Base-by-base conservation (phyloP, 92 coral and sea anemone species). In the Paramuricea clavata region DNA sequence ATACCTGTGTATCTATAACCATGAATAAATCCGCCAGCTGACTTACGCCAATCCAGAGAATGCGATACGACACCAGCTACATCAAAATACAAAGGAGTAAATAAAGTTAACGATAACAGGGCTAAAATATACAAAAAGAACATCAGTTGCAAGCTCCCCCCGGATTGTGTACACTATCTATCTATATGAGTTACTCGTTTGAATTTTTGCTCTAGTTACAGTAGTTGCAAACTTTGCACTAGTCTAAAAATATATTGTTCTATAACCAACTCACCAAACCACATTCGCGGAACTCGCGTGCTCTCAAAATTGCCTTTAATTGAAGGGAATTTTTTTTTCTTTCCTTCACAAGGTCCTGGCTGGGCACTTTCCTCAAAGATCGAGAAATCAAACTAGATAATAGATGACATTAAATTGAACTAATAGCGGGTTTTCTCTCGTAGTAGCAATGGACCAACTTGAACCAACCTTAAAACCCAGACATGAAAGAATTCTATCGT, bases 1-100 rank as follows among this genome's bases (percentile, higher is more conserved):
- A 54, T 92, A 95, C 99, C 98, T 71, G 99, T 94, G 92, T 97
- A 97, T 30, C 99, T 94, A 79, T 88, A 97, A n/a, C 99, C 99
- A 44, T 97, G 99, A 76, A 97, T 97, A 83, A 97, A 97, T n/a
- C 99, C 99, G 50, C 99, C 99, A 1, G 99, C 99, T 33, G 99
- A 97, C 84, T 93, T 94, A 10, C 99, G 93, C 81, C 92, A 88
- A 81, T 97, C 99, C 65, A 97, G 47, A 26, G 99, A 97, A 71
- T 97, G 99, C 9, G 99, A 89, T 69, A 90, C 95, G 47, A 98
- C 95, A 74, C 99, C 99, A 47, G 99, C 99, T 97, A 86, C 7
- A 19, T 5, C 17, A 0, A 19, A 19, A 54, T 23, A 21, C 16
- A 21, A 54, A 54, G 0, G 26, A 8, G 11, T 12, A 3, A 19